Conservation (phyloP, 1,140 invertebrate genomes). For the Macrobrachium nipponense region DNA sequence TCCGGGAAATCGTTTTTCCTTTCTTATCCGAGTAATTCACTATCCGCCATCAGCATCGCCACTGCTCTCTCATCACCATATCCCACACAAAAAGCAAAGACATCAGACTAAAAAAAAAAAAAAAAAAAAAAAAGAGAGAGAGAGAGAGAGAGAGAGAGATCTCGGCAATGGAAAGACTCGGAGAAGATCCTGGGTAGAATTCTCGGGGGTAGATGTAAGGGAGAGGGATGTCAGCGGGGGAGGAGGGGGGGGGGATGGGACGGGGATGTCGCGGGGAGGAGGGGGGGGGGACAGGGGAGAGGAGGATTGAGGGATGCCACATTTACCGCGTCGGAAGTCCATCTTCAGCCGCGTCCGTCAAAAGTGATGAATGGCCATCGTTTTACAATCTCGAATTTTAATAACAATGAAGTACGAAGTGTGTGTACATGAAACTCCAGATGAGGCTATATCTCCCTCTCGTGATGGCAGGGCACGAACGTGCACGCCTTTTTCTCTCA, state of each 20-base stretch:
- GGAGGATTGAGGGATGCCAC: background rate
- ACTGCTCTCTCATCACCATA: too few relatives aligned
- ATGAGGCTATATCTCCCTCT: background rate
- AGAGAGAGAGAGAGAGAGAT: background rate
- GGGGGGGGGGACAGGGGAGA: background rate
- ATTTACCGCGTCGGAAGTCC: conserved; percentile 26
- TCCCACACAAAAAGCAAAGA: background rate
- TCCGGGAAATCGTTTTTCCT: too few relatives aligned
- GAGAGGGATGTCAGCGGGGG: too few relatives aligned
- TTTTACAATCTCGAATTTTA: conserved; percentile 40
- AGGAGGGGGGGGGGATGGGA: too few relatives aligned
- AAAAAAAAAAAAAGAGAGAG: too few relatives aligned
- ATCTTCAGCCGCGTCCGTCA: conserved; percentile 19
- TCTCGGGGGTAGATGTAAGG: too few relatives aligned
- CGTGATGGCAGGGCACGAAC: background rate
- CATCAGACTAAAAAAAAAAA: too few relatives aligned
- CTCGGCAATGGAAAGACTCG: too few relatives aligned
- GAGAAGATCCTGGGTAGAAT: background rate
- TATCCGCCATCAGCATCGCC: too few relatives aligned
- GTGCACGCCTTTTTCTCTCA: conserved; percentile 9
- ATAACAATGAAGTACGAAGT: conserved; percentile 38
- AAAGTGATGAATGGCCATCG: conserved; percentile 26
- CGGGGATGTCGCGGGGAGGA: too few relatives aligned
- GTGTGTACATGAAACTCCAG: too few relatives aligned
- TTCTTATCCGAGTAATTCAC: too few relatives aligned